A percentile compares a stretch with the other conserved stretches of the same genome.
Conservation (phyloP, 64 coral and sea anemone genomes). For the Exaiptasia diaphana region DNA sequence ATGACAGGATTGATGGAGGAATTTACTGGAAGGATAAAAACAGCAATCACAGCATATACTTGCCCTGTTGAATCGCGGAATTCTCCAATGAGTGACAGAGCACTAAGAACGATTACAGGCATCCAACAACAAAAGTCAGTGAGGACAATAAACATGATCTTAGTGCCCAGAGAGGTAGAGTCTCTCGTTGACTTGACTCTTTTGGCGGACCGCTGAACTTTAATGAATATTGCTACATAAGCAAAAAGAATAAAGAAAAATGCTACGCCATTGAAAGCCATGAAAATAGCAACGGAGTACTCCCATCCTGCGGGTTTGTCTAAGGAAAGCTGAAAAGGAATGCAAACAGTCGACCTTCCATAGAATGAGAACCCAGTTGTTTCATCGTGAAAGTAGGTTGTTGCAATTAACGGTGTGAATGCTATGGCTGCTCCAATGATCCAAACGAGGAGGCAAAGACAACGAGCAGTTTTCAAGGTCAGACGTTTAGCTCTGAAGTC, state of each 20-base stretch:
- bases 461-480: background rate
- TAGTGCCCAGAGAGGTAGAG: background rate
- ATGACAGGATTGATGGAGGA: too few species aligned
- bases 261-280: background rate
- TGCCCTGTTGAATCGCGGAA: too few species aligned
- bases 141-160: background rate
- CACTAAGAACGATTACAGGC: background rate
- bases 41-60: too few species aligned
- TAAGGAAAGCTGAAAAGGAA: background rate
- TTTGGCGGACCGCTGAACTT: background rate
- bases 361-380: background rate
- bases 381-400: constrained; percentile 8
- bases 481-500: background rate
- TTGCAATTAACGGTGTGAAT: background rate
- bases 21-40: too few species aligned
- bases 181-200: background rate
- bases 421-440: background rate
- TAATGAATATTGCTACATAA: background rate
- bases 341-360: constrained; percentile 1
- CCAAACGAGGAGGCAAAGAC: background rate
- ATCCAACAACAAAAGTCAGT: constrained; percentile 17
- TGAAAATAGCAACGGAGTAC: background rate
- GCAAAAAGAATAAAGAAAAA: constrained; percentile 6
- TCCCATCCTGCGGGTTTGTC: constrained; percentile 6
- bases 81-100: background rate